Evolutionary conservation across 2,888 invertebrate species (phyloP).

Genomic region (Miltochrista miniata): DNA sequence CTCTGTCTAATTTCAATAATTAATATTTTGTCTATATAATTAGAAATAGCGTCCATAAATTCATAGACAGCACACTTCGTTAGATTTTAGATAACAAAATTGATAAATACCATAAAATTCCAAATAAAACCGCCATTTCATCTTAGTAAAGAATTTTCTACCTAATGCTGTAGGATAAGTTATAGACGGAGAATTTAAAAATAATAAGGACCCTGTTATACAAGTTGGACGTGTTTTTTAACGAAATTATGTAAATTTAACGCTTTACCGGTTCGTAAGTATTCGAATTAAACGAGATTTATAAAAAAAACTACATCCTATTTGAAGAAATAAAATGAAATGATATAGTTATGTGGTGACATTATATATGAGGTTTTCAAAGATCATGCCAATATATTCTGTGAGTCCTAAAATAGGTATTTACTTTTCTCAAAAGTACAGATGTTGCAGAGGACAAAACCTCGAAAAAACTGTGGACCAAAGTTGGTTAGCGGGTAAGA

Average conservation of each 20-base stretch:
- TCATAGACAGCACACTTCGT: too few species aligned
- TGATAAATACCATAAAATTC: too few species aligned
- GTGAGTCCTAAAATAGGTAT: too few species aligned
- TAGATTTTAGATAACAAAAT: too few species aligned
- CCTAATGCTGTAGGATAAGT: background rate
- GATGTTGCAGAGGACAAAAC: background rate
- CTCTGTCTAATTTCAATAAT: too few species aligned
- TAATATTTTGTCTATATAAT: too few species aligned
- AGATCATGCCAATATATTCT: too few species aligned
- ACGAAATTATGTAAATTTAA: constrained; percentile 7
- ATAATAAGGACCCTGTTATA: background rate
- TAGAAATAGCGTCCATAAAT: too few species aligned
- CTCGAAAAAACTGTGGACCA: too few species aligned
- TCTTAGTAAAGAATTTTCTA: background rate
- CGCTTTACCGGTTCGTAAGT: background rate
- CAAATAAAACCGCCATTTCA: background rate
- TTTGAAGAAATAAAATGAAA: background rate
- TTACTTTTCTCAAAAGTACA: too few species aligned
- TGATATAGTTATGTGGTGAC: background rate
- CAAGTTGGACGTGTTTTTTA: constrained; percentile 2
- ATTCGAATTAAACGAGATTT: background rate
- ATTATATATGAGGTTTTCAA: background rate
- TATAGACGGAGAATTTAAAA: background rate
- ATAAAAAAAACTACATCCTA: background rate
- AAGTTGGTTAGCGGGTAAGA: too few species aligned